Percentiles rank a stretch among this genome's conserved stretches.
phyloP scores from a whole-genome alignment of 2,888 invertebrate genomes.

The Papilio gigon region DNA sequence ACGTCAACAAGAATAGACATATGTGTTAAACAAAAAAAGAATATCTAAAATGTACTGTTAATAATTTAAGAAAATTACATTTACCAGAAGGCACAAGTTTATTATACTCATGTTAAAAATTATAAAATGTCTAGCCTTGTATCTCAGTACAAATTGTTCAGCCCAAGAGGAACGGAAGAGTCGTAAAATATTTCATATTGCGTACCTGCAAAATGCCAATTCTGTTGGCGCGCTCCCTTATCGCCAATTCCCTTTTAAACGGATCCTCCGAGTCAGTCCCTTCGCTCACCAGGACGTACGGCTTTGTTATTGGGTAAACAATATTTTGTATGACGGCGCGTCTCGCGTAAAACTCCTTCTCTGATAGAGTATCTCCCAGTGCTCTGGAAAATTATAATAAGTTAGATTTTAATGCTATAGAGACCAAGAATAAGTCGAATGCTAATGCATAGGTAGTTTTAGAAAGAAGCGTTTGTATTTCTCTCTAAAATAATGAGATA shows the following conservation, averaged over 20 bases:
- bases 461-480: too few relatives aligned
- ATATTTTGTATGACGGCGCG: conserved; percentile 82
- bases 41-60: neutral
- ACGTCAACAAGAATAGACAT: neutral
- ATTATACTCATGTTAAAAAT: conserved; percentile 2
- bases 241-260: conserved; percentile 86
- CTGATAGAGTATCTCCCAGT: conserved; percentile 84
- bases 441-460: too few relatives aligned
- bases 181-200: conserved; percentile 39
- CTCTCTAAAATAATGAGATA: too few relatives aligned
- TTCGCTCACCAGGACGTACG: conserved; percentile 84
- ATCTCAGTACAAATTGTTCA: conserved; percentile 3
- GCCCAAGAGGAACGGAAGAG: conserved; percentile 5
- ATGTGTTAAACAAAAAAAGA: too few relatives aligned
- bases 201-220: conserved; percentile 86
- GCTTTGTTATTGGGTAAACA: conserved; percentile 83
- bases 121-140: conserved; percentile 9
- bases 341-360: conserved; percentile 83
- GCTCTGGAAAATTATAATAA: conserved; percentile 55
- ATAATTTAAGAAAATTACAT: neutral
- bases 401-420: neutral
- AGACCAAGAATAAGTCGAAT: neutral
- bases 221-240: conserved; percentile 88
- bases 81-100: neutral
- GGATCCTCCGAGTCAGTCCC: conserved; percentile 80